Base-by-base conservation (phyloP, 2,113 vertebrate genomes). In the Perccottus glenii region DNA sequence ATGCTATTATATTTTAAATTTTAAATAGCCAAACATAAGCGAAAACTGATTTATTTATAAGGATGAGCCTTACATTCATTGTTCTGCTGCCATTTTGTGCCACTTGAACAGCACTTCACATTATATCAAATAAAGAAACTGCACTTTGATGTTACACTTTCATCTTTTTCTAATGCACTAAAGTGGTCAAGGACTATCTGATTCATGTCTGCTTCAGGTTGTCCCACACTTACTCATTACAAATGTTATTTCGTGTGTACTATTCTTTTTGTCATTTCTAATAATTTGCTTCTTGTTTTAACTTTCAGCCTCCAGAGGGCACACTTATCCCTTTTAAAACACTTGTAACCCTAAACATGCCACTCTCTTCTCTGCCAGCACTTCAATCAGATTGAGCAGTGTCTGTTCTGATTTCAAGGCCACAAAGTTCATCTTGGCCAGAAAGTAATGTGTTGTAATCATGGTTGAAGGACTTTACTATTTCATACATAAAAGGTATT, bases 81-180 rank as follows among this genome's bases (percentile, higher is more conserved):
- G 59, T 85, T 62, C 65, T 27, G 75, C 53, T 70, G 73, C 73
- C 67, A 63, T 45, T 51, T 64, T 70, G 38, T 84, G 75, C 76
- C 73, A 58, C 56, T 43, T 72, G 66, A 69, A 81, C 52, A 62
- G 53, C 63, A 51, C 73, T 47, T 76, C 61, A 75, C 60, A 70
- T 38, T 69, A 67, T 80, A 72, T 81, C 57, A 78, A 87, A 88
- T 88, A 89, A 90, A 88, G 56, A 58, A 74, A 64, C 53, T 55
- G 61, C 77, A 85, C 82, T 87, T 86, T 87, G 60, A 75, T 52
- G 46, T 33, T 66, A 60, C 19, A 4, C 19, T 51, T 57, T 56
- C 11, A 3, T 46, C 27, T 60, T 48, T 69, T 27, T 51, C 65
- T 7, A 35, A n/a, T 48, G 2, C 47, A 12, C 27, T 5, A 0